Evolutionary conservation across 1,140 invertebrate species (phyloP).

Genomic region (silkworm (Bombyx mori)): ASM3026992v2 NC_085117.1:14134001-14134500

Average conservation of each 20-base stretch:
- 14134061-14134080: slow-evolving; percentile 65
- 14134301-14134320: too few relatives aligned
- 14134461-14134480: too few relatives aligned
- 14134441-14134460: too few relatives aligned
- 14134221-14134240: slow-evolving; percentile 3
- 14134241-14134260: not conserved
- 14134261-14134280: too few relatives aligned
- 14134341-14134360: too few relatives aligned
- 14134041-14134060: slow-evolving; percentile 68
- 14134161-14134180: slow-evolving; percentile 36
- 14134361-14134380: too few relatives aligned
- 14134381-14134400: too few relatives aligned
- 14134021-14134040: slow-evolving; percentile 64
- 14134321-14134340: too few relatives aligned
- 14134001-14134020: slow-evolving; percentile 69
- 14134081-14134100: slow-evolving; percentile 60
- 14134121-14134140: slow-evolving; percentile 41
- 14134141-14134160: slow-evolving; percentile 53
- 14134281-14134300: not conserved
- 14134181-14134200: slow-evolving; percentile 5
- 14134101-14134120: slow-evolving; percentile 50
- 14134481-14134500: too few relatives aligned
- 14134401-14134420: too few relatives aligned
- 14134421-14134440: too few relatives aligned
- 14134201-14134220: not conserved